Conservation (phyloP, 1,140 invertebrate species). For the Dendrolimus punctatus region DNA sequence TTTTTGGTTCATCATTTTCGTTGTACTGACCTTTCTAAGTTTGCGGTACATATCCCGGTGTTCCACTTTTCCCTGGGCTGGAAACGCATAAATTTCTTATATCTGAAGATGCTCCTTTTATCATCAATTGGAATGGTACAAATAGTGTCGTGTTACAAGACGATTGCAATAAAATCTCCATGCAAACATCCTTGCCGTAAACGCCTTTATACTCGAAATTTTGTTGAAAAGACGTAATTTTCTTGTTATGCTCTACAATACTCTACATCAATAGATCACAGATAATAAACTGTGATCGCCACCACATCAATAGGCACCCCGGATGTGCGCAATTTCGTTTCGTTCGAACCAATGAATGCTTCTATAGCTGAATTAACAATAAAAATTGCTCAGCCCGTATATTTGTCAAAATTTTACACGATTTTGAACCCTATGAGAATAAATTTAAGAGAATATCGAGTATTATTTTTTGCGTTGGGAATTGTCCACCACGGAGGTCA, state of each 20-base stretch:
- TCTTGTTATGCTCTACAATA: slow-evolving; percentile 31
- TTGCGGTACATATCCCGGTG: no score
- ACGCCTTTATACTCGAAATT: slow-evolving; percentile 5
- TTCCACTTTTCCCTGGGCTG: no score
- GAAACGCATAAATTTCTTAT: no score
- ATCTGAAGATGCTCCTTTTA: neutral
- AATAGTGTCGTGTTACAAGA: no score
- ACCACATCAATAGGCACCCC: slow-evolving; percentile 55
- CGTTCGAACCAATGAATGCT: slow-evolving; percentile 57
- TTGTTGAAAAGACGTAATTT: slow-evolving; percentile 25
- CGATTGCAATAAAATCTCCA: neutral
- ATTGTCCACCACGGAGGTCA: slow-evolving; percentile 59
- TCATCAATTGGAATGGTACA: neutral
- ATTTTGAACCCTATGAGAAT: neutral
- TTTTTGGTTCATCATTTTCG: no score
- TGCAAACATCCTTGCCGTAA: slow-evolving; percentile 22
- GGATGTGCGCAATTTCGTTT: slow-evolving; percentile 66
- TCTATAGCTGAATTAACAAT: slow-evolving; percentile 65
- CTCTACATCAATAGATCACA: slow-evolving; percentile 26
- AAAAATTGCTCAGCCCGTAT: slow-evolving; percentile 63
- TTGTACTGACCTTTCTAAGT: no score
- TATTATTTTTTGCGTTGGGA: slow-evolving; percentile 13
- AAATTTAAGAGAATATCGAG: slow-evolving; percentile 8
- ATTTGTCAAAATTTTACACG: neutral
- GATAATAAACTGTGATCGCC: slow-evolving; percentile 38